Percentiles rank a stretch among this genome's conserved stretches.
These are phyloP conservation scores for Microcebus murinus DNA, from an alignment of 2,113 vertebrate genomes.

Conservation along the genomic window DNA sequence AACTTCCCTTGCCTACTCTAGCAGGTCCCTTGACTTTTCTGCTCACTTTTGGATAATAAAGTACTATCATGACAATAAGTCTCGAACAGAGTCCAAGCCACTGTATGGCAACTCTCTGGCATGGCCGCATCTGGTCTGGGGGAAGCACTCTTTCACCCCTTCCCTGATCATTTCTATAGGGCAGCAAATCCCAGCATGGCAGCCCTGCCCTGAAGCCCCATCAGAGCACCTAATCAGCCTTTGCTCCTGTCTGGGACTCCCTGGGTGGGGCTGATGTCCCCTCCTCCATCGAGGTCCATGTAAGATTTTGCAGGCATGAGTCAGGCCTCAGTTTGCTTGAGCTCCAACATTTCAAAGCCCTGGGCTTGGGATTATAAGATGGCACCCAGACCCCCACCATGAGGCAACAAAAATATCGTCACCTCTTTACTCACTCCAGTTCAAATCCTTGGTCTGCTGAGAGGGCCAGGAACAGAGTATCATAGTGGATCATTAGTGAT, in stretches of 20 bases:
- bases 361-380: background rate
- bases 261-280: background rate
- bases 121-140: background rate
- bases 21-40: background rate
- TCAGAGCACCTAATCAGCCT: background rate
- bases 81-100: background rate
- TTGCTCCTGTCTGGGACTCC: background rate
- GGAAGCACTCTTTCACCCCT: background rate
- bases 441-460: background rate
- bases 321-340: background rate
- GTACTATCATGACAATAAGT: background rate
- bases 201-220: background rate
- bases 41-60: background rate
- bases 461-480: background rate
- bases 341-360: background rate
- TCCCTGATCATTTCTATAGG: background rate
- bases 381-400: background rate
- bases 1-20: background rate
- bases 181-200: background rate
- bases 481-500: background rate
- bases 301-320: background rate
- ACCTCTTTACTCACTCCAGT: background rate
- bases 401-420: background rate
- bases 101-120: background rate
- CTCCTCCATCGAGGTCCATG: background rate